Evolutionary conservation across 2,797 vertebrate species (phyloP), one percentile per base, ranked within the genome.

Genomic region (Sphaeramia orbicularis): DNA sequence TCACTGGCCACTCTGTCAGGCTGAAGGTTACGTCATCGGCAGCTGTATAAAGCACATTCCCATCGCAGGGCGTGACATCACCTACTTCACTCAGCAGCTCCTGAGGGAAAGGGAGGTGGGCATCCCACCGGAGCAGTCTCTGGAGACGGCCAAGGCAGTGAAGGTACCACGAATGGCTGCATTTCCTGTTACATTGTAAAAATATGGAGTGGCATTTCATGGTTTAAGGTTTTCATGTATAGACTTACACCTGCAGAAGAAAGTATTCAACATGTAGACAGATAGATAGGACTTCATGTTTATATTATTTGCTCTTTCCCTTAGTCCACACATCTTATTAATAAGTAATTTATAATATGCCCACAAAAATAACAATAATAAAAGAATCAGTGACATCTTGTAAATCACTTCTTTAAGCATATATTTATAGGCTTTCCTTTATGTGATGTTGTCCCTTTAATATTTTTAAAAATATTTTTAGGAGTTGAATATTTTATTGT

Each of bases 1-100:
- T 30, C 3, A 27, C 27, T 27, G 27, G 27, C 30, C 3, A 4
- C 3, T 30, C 27, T 30, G 27, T 30, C 84, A 98, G 97, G 97
- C 97, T 56, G 97, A 99, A 90, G 97, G 97, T 0, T 99, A 99
- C 0, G 97, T 99, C 79, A 99, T 99, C 71, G 97, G 97, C 71
- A 99, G 97, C 93, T 99, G 97, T 89, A 99, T 99, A 71, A 99
- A 99, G 85, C 97, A 99, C 95, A 99, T 99, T 89, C 97, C 97
- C 83, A 99, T 99, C 38, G 97, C 97, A 0, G 97, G 97, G 3
- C 93, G 97, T 56, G 97, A 99, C 94, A 99, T 99, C 88, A 99
- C 97, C 0, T 99, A 98, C 91, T 99, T 99, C 92, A 99, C 94
- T 82, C 97, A 99, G 79, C 97, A 99, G 84, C 85, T 99, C 80